phyloP scores from a whole-genome alignment of 2,113 vertebrate species.

The Scartelaos histophorus region DNA sequence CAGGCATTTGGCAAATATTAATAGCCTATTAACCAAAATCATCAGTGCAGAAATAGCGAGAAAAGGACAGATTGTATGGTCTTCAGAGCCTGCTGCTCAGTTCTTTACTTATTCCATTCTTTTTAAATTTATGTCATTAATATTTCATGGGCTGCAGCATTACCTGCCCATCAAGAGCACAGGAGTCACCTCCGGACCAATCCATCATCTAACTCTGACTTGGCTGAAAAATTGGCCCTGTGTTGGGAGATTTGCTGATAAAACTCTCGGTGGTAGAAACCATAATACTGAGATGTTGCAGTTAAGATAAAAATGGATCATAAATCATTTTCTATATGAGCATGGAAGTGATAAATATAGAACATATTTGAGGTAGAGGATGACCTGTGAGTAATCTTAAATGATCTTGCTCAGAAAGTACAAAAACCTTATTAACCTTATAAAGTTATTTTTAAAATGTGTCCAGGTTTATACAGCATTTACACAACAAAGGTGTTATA shows the following conservation, averaged over 20 bases:
- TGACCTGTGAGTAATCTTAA: not conserved
- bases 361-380: not conserved
- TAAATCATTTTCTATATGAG: conserved; percentile 55
- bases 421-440: no score
- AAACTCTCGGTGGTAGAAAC: conserved; percentile 29
- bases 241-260: conserved; percentile 64
- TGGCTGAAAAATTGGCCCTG: conserved; percentile 21
- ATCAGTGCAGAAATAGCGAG: no score
- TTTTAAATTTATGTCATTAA: conserved; percentile 47
- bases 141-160: conserved; percentile 62
- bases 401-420: no score
- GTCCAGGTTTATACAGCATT: not conserved
- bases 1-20: no score
- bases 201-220: conserved; percentile 57
- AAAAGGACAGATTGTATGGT: no score
- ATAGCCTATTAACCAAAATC: no score
- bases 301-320: conserved; percentile 55
- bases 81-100: not conserved
- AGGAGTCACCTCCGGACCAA: conserved; percentile 55
- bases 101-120: conserved; percentile 13
- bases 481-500: not conserved
- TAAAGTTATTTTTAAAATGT: no score
- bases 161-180: conserved; percentile 60
- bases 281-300: conserved; percentile 28
- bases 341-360: not conserved